Conservation (phyloP, 2,888 invertebrate species). For the Tetragnatha montana region DNA sequence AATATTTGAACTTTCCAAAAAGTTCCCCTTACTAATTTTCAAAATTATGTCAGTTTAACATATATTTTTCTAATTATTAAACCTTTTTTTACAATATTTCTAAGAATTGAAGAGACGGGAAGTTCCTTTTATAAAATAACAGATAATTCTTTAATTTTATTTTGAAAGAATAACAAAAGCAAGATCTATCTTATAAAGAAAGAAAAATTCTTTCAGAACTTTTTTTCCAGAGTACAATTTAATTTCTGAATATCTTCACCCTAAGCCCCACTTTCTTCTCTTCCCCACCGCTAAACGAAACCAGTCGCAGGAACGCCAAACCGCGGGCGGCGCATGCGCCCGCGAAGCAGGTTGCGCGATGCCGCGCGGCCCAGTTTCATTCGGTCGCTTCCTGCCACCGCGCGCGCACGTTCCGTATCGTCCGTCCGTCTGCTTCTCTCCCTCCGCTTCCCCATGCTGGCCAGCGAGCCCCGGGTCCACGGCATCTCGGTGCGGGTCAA, state of each 20-base stretch:
- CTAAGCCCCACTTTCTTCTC: not conserved
- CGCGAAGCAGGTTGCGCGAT: not conserved
- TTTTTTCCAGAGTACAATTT: too few relatives aligned
- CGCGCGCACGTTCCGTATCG: constrained; percentile 20
- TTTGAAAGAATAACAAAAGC: too few relatives aligned
- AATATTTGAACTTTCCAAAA: too few relatives aligned
- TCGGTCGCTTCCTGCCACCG: constrained; percentile 32
- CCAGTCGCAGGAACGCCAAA: not conserved
- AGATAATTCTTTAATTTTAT: too few relatives aligned
- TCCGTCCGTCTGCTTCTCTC: not conserved
- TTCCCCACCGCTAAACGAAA: not conserved
- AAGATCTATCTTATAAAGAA: too few relatives aligned
- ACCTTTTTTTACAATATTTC: too few relatives aligned
- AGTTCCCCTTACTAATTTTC: too few relatives aligned
- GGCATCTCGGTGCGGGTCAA: constrained; percentile 68
- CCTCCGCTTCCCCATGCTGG: constrained; percentile 45
- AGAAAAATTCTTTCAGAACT: too few relatives aligned
- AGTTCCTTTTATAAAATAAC: too few relatives aligned
- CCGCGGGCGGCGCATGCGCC: constrained; percentile 51
- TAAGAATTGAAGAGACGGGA: too few relatives aligned
- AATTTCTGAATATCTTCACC: not conserved
- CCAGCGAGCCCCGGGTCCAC: constrained; percentile 63
- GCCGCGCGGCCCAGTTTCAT: constrained; percentile 42
- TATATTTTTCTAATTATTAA: too few relatives aligned
- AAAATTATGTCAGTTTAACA: too few relatives aligned